A percentile compares a stretch with the other conserved stretches of the same genome.
These are phyloP conservation scores for Drosophila bipectinata DNA, from an alignment of 1,140 invertebrate species.

Conservation along the genomic window DNA sequence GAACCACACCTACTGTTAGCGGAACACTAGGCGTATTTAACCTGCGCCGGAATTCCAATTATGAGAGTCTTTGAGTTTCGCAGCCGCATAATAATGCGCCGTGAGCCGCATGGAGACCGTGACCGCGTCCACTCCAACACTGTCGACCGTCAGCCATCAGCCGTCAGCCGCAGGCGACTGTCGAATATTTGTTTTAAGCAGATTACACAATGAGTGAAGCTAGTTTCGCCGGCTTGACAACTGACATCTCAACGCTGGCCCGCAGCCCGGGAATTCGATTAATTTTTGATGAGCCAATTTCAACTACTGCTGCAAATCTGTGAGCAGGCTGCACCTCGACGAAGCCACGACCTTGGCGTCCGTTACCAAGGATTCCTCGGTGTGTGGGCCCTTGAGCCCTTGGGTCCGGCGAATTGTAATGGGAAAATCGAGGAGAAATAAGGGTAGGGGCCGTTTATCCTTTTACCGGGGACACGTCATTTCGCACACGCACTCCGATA, in stretches of 20 bases:
- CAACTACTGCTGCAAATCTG: conserved; percentile 79
- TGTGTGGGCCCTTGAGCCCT: neutral
- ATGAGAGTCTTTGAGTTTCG: conserved; percentile 17
- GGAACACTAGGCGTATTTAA: neutral
- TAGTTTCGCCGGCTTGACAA: conserved; percentile 44
- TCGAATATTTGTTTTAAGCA: conserved; percentile 67
- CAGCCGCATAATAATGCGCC: conserved; percentile 42
- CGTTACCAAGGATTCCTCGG: neutral
- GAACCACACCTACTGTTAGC: conserved; percentile 7
- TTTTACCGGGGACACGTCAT: conserved; percentile 42
- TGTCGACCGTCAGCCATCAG: conserved; percentile 1
- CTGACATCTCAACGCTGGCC: conserved; percentile 60
- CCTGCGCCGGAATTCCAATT: conserved; percentile 35
- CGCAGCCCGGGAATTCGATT: conserved; percentile 68
- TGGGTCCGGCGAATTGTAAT: neutral
- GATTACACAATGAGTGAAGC: conserved; percentile 57
- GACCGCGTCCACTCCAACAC: conserved; percentile 16
- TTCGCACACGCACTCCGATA: conserved; percentile 53
- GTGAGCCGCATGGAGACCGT: neutral
- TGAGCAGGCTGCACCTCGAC: conserved; percentile 43
- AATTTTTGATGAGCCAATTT: conserved; percentile 82
- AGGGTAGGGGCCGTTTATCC: conserved; percentile 7
- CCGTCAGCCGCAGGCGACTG: conserved; percentile 23
- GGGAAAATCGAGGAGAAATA: neutral
- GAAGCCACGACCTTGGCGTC: conserved; percentile 43